These are phyloP conservation scores for Plebejus anna DNA, from an alignment of 2,888 invertebrate genomes.

Conservation along the genomic window DNA sequence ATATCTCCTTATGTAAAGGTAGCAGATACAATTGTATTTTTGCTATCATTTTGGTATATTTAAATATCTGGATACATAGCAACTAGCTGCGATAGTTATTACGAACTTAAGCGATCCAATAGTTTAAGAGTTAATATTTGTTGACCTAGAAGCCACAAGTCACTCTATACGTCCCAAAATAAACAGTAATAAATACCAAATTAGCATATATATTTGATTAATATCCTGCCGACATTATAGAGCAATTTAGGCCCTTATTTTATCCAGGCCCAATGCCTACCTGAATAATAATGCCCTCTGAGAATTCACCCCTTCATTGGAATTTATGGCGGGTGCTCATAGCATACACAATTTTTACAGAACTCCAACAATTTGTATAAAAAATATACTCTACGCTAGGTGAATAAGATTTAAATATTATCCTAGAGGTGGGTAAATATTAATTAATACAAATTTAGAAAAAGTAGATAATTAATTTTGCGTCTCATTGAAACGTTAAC, in stretches of 20 bases:
- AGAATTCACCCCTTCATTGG: constrained; percentile 25
- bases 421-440: too few species aligned
- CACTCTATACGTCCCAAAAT: background rate
- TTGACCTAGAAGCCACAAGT: background rate
- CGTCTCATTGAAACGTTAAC: too few species aligned
- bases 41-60: too few species aligned
- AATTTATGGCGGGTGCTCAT: constrained; percentile 8
- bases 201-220: constrained; percentile 12
- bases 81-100: too few species aligned
- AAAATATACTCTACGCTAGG: too few species aligned
- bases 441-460: too few species aligned
- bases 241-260: constrained; percentile 4
- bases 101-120: too few species aligned
- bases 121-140: background rate
- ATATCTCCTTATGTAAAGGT: too few species aligned
- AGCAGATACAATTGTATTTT: too few species aligned
- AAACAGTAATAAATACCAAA: background rate
- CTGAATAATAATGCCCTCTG: constrained; percentile 17
- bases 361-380: background rate
- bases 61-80: too few species aligned
- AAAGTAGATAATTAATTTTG: too few species aligned
- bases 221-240: constrained; percentile 10
- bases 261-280: background rate
- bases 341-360: constrained; percentile 3
- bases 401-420: background rate